Percentiles rank a stretch among this genome's conserved stretches.
These are phyloP conservation scores for Zoanthus gigantus DNA, from an alignment of 92 coral and sea anemone genomes.

Conservation along the genomic window DNA sequence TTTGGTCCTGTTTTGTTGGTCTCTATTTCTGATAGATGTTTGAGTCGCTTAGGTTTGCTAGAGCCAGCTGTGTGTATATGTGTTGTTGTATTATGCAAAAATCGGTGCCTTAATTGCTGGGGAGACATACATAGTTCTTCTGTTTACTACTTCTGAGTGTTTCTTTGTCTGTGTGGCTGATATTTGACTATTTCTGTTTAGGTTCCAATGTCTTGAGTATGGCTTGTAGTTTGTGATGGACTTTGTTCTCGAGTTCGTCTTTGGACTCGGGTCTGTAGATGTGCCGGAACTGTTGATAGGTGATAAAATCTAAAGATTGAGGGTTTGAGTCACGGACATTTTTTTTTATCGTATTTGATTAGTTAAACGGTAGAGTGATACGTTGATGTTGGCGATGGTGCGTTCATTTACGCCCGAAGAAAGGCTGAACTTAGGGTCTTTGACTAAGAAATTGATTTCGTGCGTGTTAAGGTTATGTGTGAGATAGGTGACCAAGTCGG, in stretches of 20 bases:
- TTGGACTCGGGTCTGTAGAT: constrained; percentile 11
- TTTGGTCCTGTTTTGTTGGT: constrained; percentile 61
- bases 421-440: constrained; percentile 61
- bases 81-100: constrained; percentile 41
- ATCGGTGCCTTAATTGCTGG: constrained; percentile 55
- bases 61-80: constrained; percentile 21
- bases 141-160: constrained; percentile 24
- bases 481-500: constrained; percentile 46
- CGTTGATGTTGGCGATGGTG: constrained; percentile 7
- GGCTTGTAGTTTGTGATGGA: constrained; percentile 35
- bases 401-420: constrained; percentile 28
- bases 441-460: constrained; percentile 41
- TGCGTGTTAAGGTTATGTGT: constrained; percentile 41
- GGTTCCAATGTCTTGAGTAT: background rate
- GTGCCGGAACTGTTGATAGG: background rate
- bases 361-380: constrained; percentile 44
- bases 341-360: constrained; percentile 58
- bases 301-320: background rate
- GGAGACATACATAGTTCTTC: constrained; percentile 47
- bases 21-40: constrained; percentile 48
- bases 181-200: constrained; percentile 44
- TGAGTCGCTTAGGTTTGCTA: constrained; percentile 44
- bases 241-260: constrained; percentile 46
- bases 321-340: constrained; percentile 17
- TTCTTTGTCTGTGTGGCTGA: background rate